phyloP scores from a whole-genome alignment of 2,888 invertebrate species.

The Philereme vetulata region DNA sequence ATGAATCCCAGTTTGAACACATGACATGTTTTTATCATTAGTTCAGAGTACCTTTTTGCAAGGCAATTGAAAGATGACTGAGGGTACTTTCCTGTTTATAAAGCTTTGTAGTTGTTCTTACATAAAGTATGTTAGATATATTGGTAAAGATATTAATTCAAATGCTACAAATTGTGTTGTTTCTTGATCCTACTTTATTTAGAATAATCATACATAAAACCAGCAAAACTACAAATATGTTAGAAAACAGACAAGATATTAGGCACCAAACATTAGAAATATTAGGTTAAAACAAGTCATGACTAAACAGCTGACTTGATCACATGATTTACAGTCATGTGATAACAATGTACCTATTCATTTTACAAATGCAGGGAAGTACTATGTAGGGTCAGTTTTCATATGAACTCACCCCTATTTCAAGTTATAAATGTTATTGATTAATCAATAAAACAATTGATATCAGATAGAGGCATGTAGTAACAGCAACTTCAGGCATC shows the following conservation, averaged over 20 bases:
- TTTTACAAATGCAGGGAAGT: not conserved
- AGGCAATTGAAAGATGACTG: too few relatives aligned
- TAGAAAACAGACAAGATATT: too few relatives aligned
- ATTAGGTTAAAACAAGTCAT: constrained; percentile 26
- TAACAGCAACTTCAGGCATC: too few relatives aligned
- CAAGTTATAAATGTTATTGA: not conserved
- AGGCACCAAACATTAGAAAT: constrained; percentile 1
- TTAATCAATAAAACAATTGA: not conserved
- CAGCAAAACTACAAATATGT: too few relatives aligned
- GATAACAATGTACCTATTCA: constrained; percentile 40
- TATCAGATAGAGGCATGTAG: too few relatives aligned
- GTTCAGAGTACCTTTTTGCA: not conserved
- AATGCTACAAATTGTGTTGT: too few relatives aligned
- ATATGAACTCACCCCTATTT: not conserved
- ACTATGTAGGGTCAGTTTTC: constrained; percentile 6
- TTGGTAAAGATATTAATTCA: too few relatives aligned
- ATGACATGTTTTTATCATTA: constrained; percentile 11
- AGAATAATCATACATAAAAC: too few relatives aligned
- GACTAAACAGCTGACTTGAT: constrained; percentile 55
- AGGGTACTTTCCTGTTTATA: too few relatives aligned
- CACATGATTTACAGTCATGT: constrained; percentile 72
- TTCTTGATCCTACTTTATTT: too few relatives aligned
- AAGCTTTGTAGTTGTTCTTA: too few relatives aligned
- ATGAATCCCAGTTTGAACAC: not conserved
- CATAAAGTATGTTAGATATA: too few relatives aligned